Conservation (phyloP, 2,888 invertebrate species). For the Cyaniris semiargus region DNA sequence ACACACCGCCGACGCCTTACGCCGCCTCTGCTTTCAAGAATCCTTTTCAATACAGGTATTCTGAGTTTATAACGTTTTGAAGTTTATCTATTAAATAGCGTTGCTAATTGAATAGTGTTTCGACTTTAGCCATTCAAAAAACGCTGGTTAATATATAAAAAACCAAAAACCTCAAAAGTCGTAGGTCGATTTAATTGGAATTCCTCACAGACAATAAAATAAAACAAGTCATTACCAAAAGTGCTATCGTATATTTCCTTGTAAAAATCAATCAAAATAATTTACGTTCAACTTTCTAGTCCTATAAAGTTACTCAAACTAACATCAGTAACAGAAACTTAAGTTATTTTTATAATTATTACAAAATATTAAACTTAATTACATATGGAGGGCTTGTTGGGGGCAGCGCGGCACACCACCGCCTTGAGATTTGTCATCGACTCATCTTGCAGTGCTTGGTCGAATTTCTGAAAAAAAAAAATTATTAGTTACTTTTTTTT, state of each 20-base stretch:
- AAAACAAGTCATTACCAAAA: neutral
- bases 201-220: neutral
- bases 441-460: slow-evolving; percentile 75
- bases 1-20: too few species aligned
- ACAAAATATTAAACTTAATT: slow-evolving; percentile 39
- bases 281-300: neutral
- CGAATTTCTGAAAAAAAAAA: slow-evolving; percentile 74
- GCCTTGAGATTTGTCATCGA: slow-evolving; percentile 79
- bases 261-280: slow-evolving; percentile 2
- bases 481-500: neutral
- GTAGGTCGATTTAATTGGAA: too few species aligned
- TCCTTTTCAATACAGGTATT: too few species aligned
- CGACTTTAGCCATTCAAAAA: too few species aligned
- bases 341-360: slow-evolving; percentile 29
- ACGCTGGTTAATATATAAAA: too few species aligned
- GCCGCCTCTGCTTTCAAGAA: too few species aligned
- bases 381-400: slow-evolving; percentile 60
- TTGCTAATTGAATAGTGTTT: too few species aligned
- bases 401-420: slow-evolving; percentile 75
- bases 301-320: neutral
- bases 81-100: too few species aligned
- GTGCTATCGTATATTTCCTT: neutral
- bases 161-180: too few species aligned
- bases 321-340: slow-evolving; percentile 19
- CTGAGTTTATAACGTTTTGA: too few species aligned